Evolutionary conservation across 2,113 vertebrate genomes (phyloP), one percentile per base, ranked within the genome.

Genomic region (Leuciscus idus): DNA sequence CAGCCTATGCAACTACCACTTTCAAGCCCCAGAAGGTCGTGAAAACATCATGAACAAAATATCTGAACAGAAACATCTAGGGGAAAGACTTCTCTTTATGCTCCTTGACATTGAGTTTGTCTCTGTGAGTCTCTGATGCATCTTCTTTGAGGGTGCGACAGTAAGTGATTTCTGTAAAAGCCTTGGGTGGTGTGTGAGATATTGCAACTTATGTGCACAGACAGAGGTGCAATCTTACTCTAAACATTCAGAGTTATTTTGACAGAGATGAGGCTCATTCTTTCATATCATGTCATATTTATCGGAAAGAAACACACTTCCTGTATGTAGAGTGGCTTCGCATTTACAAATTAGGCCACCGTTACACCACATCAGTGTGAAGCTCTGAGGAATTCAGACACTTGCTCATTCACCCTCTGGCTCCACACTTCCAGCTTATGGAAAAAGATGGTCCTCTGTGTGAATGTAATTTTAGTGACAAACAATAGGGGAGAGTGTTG

Each of bases 101-200:
- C 30, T 36, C 36, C 9, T 19, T 70, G 21, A 39, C 66, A 70
- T 11, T 46, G 72, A 26, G 12, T 74, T 74, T 7, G 39, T 73
- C 39, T 43, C 68, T 72, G 8, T 46, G 55, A 48, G 59, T 77
- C n/a, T 62, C 61, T 78, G 74, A 77, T 72, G 21, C 52, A 80
- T 78, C 62, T 30, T 68, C 10, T 48, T 57, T 59, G 59, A 55
- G 61, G 57, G 43, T 75, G 68, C 66, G 57, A 43, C 26, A 81
- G 66, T 36, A 59, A 84, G 74, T 78, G 84, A 77, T 85, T 85
- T 85, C 61, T 52, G 73, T 19, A 77, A 74, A 76, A 85, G 19
- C 84, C 46, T 43, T 1, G 3, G 21, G 61, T 30, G 11, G 23
- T 9, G 0, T 10, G 33, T 85, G 61, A 55, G 33, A 72, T 72